Base-by-base conservation (phyloP, 1,140 invertebrate species). In the Drosophila sp. region DNA sequence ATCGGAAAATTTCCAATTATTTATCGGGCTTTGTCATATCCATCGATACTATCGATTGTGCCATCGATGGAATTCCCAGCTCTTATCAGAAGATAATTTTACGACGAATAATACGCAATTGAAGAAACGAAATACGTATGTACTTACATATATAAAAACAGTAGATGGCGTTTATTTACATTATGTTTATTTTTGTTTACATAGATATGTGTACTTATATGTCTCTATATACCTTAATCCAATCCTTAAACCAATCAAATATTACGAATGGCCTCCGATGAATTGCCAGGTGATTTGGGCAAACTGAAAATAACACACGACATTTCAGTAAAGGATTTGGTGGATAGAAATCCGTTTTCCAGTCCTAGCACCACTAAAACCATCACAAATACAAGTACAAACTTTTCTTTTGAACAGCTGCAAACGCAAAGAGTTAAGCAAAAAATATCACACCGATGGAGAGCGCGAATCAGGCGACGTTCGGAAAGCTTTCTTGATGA, bases 261-360 rank as follows among this genome's bases (percentile, higher is more conserved):
- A 50, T 50, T 8, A 27, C 44, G 44, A 50, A 50, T 50, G 44
- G 44, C 44, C 44, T 50, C 72, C 66, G 91, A 93, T 69, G 90
- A 91, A 50, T 71, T 94, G 41, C 90, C 92, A 62, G 90, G 92
- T 65, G 92, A 92, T 67, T 92, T 94, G 90, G 92, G 92, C 61
- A 92, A 92, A 67, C 77, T 94, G 44, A 92, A 93, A 91, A 93
- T 94, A 75, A 92, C 92, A 75, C 92, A 92, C 44, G 57, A 57
- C 29, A 33, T 66, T 27, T 58, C 72, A 67, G 63, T 72, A 11
- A 57, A 55, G 25, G 76, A 79, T 67, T 66, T 80, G 27, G 62
- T 62, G 11, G 70, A 81, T 58, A 70, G 44, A 63, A 74, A 78
- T 72, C 72, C 72, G n/a, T 75, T 75, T 64, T 71, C 81, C 60